phyloP scores from a whole-genome alignment of 2,113 vertebrate species.

The Myxocyprinus asiaticus region DNA sequence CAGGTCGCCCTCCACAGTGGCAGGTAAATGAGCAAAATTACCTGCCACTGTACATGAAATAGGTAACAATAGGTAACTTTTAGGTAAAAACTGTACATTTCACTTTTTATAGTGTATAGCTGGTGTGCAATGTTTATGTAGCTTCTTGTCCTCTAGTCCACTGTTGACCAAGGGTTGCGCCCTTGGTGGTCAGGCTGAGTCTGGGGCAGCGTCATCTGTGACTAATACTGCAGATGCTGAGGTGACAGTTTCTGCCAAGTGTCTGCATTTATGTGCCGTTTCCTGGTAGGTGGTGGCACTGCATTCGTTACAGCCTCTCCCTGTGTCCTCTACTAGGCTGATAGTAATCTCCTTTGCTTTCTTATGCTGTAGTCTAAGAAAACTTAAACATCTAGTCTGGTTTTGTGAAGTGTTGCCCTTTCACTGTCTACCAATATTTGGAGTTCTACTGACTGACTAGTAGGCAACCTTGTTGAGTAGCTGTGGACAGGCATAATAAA shows the following conservation, averaged over 20 bases:
- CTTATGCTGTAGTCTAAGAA: background rate
- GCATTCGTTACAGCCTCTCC: background rate
- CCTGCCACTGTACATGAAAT: no score
- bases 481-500: background rate
- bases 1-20: no score
- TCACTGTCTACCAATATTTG: background rate
- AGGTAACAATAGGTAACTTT: no score
- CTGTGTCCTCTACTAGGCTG: background rate
- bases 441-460: no score
- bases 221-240: constrained; percentile 36
- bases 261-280: constrained; percentile 23
- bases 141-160: background rate
- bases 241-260: constrained; percentile 15
- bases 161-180: background rate
- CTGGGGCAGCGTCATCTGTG: constrained; percentile 7
- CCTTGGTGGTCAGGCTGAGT: constrained; percentile 17
- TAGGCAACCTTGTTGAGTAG: no score
- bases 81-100: no score
- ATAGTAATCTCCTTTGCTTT: background rate
- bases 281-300: constrained; percentile 23
- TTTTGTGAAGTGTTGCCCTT: background rate
- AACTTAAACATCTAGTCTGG: background rate
- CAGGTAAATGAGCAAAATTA: no score
- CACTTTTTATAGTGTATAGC: no score
- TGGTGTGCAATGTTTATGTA: no score